Conservation (phyloP, 2,113 vertebrate species). For the Serilophus lunatus region DNA sequence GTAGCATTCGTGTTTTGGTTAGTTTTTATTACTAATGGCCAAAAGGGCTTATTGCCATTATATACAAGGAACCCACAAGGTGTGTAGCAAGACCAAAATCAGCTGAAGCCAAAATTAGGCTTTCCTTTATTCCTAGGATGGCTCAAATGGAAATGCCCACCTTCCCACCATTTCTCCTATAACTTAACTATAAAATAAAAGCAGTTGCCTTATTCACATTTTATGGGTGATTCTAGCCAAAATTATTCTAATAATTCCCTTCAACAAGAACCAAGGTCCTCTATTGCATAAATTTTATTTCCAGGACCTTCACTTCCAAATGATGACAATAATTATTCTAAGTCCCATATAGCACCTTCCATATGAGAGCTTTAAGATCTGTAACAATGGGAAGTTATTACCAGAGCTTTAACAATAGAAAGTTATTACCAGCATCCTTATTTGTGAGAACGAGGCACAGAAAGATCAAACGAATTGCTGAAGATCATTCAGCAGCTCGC, state of each 20-base stretch:
- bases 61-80: background rate
- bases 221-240: background rate
- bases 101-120: background rate
- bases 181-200: background rate
- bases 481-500: background rate
- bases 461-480: constrained; percentile 30
- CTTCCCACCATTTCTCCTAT: background rate
- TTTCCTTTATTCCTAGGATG: background rate
- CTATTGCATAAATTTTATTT: background rate
- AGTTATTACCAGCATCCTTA: constrained; percentile 46
- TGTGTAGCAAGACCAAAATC: background rate
- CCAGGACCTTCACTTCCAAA: background rate
- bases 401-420: constrained; percentile 42
- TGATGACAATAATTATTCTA: constrained; percentile 30
- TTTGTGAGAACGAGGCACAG: background rate
- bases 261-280: background rate
- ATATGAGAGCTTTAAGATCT: background rate
- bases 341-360: background rate
- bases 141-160: background rate
- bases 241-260: background rate
- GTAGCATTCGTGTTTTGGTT: too few species aligned
- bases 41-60: background rate
- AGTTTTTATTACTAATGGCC: background rate
- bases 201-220: background rate
- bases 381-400: constrained; percentile 57